These are phyloP conservation scores for Parus major DNA, from an alignment of 2,113 vertebrate genomes.

Conservation along the genomic window DNA sequence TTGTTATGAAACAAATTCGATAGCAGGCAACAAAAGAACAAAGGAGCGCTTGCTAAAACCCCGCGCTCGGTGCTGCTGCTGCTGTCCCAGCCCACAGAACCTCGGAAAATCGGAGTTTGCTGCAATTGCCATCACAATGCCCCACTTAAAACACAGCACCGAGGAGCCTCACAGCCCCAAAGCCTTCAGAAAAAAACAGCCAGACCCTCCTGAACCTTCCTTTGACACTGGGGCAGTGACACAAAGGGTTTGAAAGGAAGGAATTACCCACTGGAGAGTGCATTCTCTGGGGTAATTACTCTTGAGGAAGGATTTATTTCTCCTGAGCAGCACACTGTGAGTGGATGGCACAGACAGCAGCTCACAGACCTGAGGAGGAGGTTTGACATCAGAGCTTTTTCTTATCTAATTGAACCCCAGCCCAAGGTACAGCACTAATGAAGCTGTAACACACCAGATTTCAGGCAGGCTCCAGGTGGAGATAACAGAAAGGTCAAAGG, in stretches of 20 bases:
- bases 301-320: background rate
- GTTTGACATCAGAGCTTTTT: background rate
- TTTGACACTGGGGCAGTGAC: background rate
- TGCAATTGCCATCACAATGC: background rate
- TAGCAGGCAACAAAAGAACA: background rate
- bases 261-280: background rate
- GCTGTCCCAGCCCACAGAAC: background rate
- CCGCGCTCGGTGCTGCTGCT: background rate
- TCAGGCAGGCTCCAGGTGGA: background rate
- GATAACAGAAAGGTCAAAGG: background rate
- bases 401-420: background rate
- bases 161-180: background rate
- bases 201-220: background rate
- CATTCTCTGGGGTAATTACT: background rate
- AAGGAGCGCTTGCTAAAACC: background rate
- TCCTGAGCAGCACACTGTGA: background rate
- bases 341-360: background rate
- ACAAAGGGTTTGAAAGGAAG: background rate
- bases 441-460: background rate
- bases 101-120: background rate
- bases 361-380: background rate
- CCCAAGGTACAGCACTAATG: background rate
- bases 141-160: background rate
- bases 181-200: background rate
- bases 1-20: conserved; percentile 57